Conservation (phyloP, 2,888 invertebrate genomes). For the Trissolcus japonicus region DNA sequence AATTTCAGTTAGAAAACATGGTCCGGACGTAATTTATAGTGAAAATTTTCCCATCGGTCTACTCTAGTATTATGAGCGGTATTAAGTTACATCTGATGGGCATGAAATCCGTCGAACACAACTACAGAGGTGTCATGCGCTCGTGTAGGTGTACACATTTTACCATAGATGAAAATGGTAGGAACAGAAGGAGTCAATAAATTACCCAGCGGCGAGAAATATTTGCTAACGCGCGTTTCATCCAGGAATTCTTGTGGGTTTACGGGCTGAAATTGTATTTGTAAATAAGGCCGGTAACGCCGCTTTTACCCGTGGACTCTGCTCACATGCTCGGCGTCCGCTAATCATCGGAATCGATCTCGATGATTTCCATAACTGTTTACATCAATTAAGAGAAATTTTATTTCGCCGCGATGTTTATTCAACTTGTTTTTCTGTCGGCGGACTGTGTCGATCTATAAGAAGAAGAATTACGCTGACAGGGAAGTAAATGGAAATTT, state of each 20-base stretch:
- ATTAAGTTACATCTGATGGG: conserved; percentile 57
- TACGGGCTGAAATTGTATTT: conserved; percentile 22
- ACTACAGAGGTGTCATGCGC: conserved; percentile 10
- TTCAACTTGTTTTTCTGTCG: too few relatives aligned
- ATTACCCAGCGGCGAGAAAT: conserved; percentile 29
- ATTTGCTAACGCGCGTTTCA: conserved; percentile 25
- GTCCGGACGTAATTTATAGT: too few relatives aligned
- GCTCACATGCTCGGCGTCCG: too few relatives aligned
- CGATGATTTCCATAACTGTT: too few relatives aligned
- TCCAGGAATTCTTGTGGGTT: conserved; percentile 22
- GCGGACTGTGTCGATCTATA: neutral
- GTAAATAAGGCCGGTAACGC: conserved; percentile 31
- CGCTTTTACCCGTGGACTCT: too few relatives aligned
- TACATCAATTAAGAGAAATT: too few relatives aligned
- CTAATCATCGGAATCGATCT: too few relatives aligned
- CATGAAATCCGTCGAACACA: conserved; percentile 46
- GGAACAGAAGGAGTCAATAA: conserved; percentile 44
- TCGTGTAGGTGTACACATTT: conserved; percentile 30
- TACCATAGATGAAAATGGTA: conserved; percentile 42
- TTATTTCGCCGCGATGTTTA: too few relatives aligned
- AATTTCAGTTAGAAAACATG: too few relatives aligned
- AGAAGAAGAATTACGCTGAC: neutral
- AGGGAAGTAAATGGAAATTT: conserved; percentile 23
- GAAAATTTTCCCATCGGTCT: too few relatives aligned
- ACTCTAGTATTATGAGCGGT: conserved; percentile 58